Evolutionary conservation across 30 jellyfish, hydroid and myxozoan species (phyloP).

Genomic region (Hydractinia echinata): DNA sequence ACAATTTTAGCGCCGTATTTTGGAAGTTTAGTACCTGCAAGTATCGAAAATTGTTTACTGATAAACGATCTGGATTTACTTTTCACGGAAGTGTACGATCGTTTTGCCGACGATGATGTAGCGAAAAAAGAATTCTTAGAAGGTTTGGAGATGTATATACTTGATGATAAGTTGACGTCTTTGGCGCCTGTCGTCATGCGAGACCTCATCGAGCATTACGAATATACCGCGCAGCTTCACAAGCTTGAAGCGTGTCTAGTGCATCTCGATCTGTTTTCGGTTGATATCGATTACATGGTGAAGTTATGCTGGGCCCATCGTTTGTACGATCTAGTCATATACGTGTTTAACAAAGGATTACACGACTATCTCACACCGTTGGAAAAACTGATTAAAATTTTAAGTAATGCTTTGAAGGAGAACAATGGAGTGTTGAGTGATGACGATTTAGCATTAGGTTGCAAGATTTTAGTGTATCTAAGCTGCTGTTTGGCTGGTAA

Average conservation of each 20-base stretch:
- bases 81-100: slow-evolving; percentile 80
- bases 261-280: slow-evolving; percentile 74
- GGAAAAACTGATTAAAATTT: slow-evolving; percentile 71
- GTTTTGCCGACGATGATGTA: slow-evolving; percentile 77
- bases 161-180: slow-evolving; percentile 49
- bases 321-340: slow-evolving; percentile 80
- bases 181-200: slow-evolving; percentile 94
- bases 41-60: slow-evolving; percentile 75
- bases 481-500: slow-evolving; percentile 95
- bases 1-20: slow-evolving; percentile 49
- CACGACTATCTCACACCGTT: slow-evolving; percentile 85
- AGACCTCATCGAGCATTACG: slow-evolving; percentile 85
- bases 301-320: slow-evolving; percentile 95
- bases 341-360: slow-evolving; percentile 90
- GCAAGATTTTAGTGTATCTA: slow-evolving; percentile 79
- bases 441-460: slow-evolving; percentile 62
- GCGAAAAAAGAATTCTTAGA: slow-evolving; percentile 75
- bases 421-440: slow-evolving; percentile 33
- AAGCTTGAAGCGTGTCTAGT: slow-evolving; percentile 84
- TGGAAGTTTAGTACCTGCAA: slow-evolving; percentile 67
- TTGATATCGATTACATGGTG: slow-evolving; percentile 87
- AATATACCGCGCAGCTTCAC: slow-evolving; percentile 59
- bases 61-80: slow-evolving; percentile 57
- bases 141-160: slow-evolving; percentile 78
- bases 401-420: slow-evolving; percentile 48